Evolutionary conservation across 2,888 invertebrate species (phyloP).

Genomic region (Meganola albula): DNA sequence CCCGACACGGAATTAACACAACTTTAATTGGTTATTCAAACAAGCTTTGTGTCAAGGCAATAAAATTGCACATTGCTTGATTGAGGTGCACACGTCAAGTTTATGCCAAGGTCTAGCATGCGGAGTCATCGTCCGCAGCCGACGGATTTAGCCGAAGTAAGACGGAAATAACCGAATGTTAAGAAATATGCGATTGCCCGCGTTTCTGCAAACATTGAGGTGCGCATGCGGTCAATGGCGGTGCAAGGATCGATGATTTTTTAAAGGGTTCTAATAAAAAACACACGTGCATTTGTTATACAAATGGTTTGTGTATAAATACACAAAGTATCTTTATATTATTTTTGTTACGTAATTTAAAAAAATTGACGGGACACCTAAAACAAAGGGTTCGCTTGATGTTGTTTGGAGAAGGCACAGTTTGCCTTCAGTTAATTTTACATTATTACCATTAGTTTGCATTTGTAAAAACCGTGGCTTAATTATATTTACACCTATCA

Average conservation of each 20-base stretch:
- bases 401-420: too few relatives aligned
- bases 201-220: conserved; percentile 55
- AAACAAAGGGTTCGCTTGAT: too few relatives aligned
- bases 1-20: conserved; percentile 18
- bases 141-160: conserved; percentile 67
- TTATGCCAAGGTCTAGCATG: conserved; percentile 61
- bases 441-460: too few relatives aligned
- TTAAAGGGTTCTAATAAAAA: too few relatives aligned
- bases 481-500: too few relatives aligned
- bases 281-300: too few relatives aligned
- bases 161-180: conserved; percentile 70
- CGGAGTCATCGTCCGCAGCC: conserved; percentile 69
- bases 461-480: too few relatives aligned
- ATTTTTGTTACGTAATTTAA: too few relatives aligned
- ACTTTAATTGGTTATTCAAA: conserved; percentile 8
- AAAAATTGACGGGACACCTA: too few relatives aligned
- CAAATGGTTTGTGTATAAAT: too few relatives aligned
- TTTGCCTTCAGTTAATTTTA: too few relatives aligned
- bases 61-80: conserved; percentile 39
- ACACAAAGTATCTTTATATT: too few relatives aligned
- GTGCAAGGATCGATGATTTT: not conserved
- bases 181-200: conserved; percentile 56
- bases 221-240: conserved; percentile 46
- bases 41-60: conserved; percentile 24
- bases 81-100: conserved; percentile 33